phyloP scores from a whole-genome alignment of 2,797 vertebrate species.

The Megaceryle alcyon region DNA sequence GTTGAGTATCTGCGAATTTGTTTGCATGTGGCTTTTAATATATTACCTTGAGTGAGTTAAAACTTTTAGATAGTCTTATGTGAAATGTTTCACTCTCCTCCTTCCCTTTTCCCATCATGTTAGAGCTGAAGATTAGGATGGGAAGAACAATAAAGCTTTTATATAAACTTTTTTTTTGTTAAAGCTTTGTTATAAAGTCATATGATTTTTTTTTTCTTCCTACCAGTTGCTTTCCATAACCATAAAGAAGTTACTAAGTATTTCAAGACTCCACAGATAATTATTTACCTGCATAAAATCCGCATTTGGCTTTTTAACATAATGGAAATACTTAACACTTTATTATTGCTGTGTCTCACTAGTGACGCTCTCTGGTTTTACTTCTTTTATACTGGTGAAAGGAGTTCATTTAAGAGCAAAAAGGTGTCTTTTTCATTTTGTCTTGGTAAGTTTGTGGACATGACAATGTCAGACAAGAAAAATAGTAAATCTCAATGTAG shows the following conservation, averaged over 20 bases:
- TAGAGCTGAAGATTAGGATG: not conserved
- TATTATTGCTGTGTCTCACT: not conserved
- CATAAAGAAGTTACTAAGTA: not conserved
- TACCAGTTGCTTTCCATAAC: not conserved
- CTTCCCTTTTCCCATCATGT: not conserved
- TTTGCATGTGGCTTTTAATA: not conserved
- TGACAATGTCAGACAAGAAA: not conserved
- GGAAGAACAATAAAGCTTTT: not conserved
- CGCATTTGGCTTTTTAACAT: not conserved
- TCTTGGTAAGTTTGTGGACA: not conserved
- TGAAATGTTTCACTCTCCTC: not conserved
- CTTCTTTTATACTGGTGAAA: not conserved
- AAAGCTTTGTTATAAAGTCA: not conserved
- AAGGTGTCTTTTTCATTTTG: not conserved
- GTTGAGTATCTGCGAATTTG: not conserved
- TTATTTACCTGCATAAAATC: not conserved
- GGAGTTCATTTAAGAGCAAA: not conserved
- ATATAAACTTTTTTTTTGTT: too few species aligned
- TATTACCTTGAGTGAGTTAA: not conserved
- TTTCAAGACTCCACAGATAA: not conserved
- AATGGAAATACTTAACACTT: not conserved
- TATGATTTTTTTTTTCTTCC: not conserved
- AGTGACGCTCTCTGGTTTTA: not conserved
- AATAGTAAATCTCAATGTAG: not conserved
- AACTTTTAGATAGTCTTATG: not conserved